Conservation (phyloP, 2,797 vertebrate genomes). For the Malurus leucopterus region DNA sequence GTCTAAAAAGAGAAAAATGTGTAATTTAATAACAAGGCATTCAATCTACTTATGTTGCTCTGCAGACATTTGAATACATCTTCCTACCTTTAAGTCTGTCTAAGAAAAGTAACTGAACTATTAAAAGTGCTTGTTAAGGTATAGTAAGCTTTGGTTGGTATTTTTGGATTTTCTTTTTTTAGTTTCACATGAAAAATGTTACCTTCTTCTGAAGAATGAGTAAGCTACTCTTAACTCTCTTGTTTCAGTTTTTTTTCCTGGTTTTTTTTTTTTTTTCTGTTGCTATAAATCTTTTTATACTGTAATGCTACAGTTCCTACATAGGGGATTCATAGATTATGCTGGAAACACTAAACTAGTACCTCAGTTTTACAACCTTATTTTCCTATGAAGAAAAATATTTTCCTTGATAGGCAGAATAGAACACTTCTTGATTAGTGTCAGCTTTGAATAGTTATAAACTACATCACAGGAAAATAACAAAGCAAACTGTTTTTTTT, state of each 20-base stretch:
- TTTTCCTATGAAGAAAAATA: not conserved
- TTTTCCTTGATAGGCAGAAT: not conserved
- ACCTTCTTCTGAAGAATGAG: not conserved
- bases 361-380: not conserved
- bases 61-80: not conserved
- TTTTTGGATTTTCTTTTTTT: not conserved
- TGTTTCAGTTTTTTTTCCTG: not conserved
- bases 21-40: not conserved
- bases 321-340: not conserved
- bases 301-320: not conserved
- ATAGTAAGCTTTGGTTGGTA: not conserved
- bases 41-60: not conserved
- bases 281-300: not conserved
- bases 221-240: not conserved
- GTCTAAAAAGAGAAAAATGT: not conserved
- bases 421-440: not conserved
- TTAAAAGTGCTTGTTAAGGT: not conserved
- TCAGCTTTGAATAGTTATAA: not conserved
- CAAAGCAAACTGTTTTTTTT: not conserved
- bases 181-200: not conserved
- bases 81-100: not conserved
- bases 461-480: not conserved
- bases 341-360: not conserved
- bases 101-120: not conserved
- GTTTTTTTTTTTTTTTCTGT: not conserved